phyloP scores from a whole-genome alignment of 1,140 invertebrate genomes.

The Caenorhabditis tropicalis region DNA sequence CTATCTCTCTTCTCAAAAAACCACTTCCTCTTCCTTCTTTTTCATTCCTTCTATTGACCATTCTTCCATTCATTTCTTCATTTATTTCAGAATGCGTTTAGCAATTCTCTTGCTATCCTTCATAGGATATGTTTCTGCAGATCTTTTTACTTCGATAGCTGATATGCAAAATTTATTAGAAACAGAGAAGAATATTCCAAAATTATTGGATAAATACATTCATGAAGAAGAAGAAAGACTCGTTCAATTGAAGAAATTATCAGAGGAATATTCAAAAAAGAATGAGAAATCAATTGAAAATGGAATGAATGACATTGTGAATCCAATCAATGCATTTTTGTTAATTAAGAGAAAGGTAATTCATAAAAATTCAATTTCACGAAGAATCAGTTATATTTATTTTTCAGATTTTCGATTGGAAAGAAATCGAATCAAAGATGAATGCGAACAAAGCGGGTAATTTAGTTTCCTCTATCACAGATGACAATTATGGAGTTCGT shows the following conservation, averaged over 20 bases:
- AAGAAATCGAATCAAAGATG: constrained; percentile 57
- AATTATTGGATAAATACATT: constrained; percentile 55
- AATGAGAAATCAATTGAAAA: constrained; percentile 46
- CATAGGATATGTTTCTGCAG: constrained; percentile 32
- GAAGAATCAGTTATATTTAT: neutral
- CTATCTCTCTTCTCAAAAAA: neutral
- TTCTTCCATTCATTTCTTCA: neutral
- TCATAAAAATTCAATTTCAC: neutral
- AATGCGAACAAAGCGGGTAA: constrained; percentile 51
- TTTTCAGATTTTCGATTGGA: constrained; percentile 65
- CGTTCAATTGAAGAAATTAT: constrained; percentile 43
- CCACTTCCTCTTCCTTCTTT: neutral
- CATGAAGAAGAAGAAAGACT: constrained; percentile 50
- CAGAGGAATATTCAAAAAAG: constrained; percentile 49
- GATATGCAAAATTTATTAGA: constrained; percentile 55
- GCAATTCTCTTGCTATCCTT: constrained; percentile 41
- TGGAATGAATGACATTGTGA: constrained; percentile 72
- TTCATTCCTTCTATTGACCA: neutral
- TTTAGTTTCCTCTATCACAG: neutral
- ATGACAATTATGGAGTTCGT: constrained; percentile 45
- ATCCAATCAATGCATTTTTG: constrained; percentile 95
- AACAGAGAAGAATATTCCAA: constrained; percentile 55
- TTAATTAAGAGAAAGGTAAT: constrained; percentile 88
- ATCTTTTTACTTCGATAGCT: constrained; percentile 58
- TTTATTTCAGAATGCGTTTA: constrained; percentile 39